These are phyloP conservation scores for Cephus spinipes DNA, from an alignment of 2,888 invertebrate genomes.

Conservation along the genomic window DNA sequence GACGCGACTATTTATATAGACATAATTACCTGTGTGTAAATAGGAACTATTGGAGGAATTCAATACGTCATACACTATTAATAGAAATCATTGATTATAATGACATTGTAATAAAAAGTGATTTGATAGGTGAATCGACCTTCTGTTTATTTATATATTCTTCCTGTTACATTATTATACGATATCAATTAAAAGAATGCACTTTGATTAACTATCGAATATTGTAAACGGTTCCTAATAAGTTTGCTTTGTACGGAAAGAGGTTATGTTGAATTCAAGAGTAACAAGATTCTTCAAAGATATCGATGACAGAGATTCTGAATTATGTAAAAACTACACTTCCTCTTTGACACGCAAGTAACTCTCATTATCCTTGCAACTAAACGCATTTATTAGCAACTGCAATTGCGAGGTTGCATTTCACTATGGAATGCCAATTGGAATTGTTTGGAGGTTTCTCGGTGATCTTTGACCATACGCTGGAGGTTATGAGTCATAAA, in stretches of 20 bases:
- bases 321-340: constrained; percentile 18
- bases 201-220: no score
- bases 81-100: neutral
- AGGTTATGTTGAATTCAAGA: neutral
- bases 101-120: neutral
- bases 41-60: neutral
- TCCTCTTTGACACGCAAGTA: neutral
- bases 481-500: neutral
- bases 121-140: neutral
- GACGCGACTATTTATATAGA: neutral
- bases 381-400: neutral
- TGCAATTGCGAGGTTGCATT: neutral
- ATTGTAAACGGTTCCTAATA: neutral
- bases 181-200: neutral
- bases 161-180: neutral
- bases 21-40: neutral
- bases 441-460: neutral
- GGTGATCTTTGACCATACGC: neutral
- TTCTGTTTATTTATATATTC: neutral
- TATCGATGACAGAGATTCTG: constrained; percentile 49
- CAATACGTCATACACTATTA: neutral
- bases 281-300: constrained; percentile 30
- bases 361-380: neutral
- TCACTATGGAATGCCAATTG: neutral
- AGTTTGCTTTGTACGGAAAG: neutral